These are phyloP conservation scores for Psittacula derbiana DNA, from an alignment of 2,797 vertebrate genomes.

Conservation along the genomic window DNA sequence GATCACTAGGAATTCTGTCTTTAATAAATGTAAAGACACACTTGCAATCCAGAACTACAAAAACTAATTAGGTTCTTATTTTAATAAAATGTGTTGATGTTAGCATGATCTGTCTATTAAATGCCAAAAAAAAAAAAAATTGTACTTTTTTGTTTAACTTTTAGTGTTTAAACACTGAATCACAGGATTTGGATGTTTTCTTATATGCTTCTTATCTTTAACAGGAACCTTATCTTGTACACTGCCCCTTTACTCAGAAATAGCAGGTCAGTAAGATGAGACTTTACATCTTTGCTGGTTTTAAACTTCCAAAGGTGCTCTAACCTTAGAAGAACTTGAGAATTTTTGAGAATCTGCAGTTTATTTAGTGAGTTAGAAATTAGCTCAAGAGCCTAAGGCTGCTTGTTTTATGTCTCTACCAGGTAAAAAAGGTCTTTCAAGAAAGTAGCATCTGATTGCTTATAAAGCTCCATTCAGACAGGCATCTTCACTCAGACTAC, in stretches of 20 bases:
- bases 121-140: background rate
- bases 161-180: background rate
- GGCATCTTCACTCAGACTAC: background rate
- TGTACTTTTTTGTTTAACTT: background rate
- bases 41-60: background rate
- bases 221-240: background rate
- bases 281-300: accelerated
- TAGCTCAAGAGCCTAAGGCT: background rate
- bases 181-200: background rate
- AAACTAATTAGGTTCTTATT: background rate
- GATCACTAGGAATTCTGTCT: background rate
- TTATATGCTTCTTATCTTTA: background rate
- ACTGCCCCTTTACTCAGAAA: background rate
- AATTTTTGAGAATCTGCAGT: background rate
- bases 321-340: background rate
- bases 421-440: background rate
- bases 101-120: background rate
- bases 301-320: background rate
- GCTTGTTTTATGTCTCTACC: background rate
- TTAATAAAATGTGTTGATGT: background rate
- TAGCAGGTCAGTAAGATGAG: accelerated
- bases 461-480: background rate
- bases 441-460: background rate
- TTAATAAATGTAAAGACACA: background rate
- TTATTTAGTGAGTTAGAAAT: background rate